Base-by-base conservation (phyloP, 2,113 vertebrate species). In the Tylochromis polylepis region DNA sequence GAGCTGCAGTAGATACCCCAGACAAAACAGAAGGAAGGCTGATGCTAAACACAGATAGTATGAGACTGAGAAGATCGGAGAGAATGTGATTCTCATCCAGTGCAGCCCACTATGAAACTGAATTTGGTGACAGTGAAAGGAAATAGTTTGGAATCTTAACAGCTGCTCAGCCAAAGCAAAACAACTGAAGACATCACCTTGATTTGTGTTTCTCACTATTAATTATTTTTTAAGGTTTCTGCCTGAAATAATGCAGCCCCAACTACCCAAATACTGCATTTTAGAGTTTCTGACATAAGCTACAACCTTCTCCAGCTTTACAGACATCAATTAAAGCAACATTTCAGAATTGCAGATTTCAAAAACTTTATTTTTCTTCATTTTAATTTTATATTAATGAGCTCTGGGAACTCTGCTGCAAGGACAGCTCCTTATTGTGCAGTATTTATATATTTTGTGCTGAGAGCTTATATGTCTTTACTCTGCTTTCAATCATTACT, bases 91-190 rank as follows among this genome's bases (percentile, higher is more conserved):
- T 14, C 0, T 8, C 1, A 65, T 65, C 20, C 6, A 22, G 62
- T 41, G 38, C 20, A 22, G 20, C 20, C 62, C 62, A 22, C 34
- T 14, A 34, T 41, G 22, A 67, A 38, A 67, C 12, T 58, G 24
- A 58, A 16, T 58, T 27, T 58, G 57, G 24, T 58, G 24, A 59
- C 62, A 67, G 36, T 41, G 20, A 67, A 67, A 14, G 11, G 34
- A 67, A 67, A 41, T 15, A 15, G 8, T 43, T 43, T 41, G 65
- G 12, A 24, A 16, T 43, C 36, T 41, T 70, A 12, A 67, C 4
- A 41, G 20, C 3, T 67, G 0, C 36, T 67, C 36, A 41, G n/a
- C 41, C n/a, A 0, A 0, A 41, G 0, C 36, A 0, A 67, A 41
- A 67, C 20, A 67, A 41, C 20, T 24, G n/a, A 67, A 41, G n/a